Base-by-base conservation (phyloP, 2,888 invertebrate species). In the Ornithoptera priamus region DNA sequence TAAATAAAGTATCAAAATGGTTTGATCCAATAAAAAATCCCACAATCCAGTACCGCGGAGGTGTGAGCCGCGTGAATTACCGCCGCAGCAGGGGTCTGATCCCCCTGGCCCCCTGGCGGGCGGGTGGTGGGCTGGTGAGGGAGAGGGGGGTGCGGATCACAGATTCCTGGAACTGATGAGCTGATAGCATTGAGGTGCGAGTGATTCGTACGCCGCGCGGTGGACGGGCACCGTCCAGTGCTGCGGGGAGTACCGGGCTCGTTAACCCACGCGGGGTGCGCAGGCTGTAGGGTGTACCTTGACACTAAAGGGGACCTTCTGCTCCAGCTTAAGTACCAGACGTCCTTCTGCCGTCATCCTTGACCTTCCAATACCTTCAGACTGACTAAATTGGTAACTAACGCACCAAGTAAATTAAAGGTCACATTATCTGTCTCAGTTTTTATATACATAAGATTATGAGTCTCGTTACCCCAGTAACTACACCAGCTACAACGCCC, bases 21-120 rank as follows among this genome's bases (percentile, higher is more conserved):
- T 18, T 68, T 10, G 4, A 17, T 70, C 73, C 65, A 24, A 5
- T 62, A 68, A 67, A 65, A 65, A 62, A 66, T 67, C 72, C 76
- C 74, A 76, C 79, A 77, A 79, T 80, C 77, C 78, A 78, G 76
- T 77, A 75, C 73, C 78, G 79, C 77, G 78, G 84, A 91, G 88
- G 90, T 91, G 91, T 90, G 89, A 90, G 83, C 78, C 77, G 80
- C 81, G 90, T 88, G 90, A 89, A 89, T 90, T 89, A 90, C 88
- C 82, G 83, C 65, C 89, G 69, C 90, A 85, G 87, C 89, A 84
- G 90, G 90, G 84, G 77, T 57, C 73, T 78, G 74, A 74, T 73
- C 80, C 80, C 78, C 73, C 74, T 74, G 75, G 76, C 70, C 71
- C 74, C 58, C 57, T 61, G 62, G 53, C 39, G 8, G 39, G 39